phyloP scores from a whole-genome alignment of 2,113 vertebrate genomes.

The Neodon shergylaensis region DNA sequence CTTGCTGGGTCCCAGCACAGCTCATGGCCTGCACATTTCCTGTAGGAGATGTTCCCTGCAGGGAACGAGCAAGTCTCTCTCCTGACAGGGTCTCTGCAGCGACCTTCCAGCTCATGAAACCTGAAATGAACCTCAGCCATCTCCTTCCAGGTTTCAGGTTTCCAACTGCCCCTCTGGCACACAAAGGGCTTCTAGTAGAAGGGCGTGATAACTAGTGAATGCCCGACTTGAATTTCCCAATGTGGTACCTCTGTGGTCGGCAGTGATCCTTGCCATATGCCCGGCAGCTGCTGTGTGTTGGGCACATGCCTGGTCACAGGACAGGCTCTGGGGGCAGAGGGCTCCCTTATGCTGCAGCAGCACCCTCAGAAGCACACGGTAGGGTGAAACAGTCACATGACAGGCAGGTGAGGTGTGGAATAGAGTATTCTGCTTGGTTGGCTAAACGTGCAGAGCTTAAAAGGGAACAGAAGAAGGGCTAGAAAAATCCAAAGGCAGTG shows the following conservation, averaged over 20 bases:
- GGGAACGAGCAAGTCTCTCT: neutral
- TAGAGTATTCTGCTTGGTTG: neutral
- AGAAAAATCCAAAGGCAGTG: neutral
- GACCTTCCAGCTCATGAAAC: slow-evolving; percentile 58
- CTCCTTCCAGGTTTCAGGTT: neutral
- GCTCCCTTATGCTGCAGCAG: neutral
- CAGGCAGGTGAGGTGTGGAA: too few species aligned
- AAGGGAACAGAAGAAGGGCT: neutral
- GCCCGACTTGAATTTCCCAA: neutral
- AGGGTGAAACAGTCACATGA: neutral
- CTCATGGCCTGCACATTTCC: neutral
- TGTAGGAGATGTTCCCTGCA: neutral
- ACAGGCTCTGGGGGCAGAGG: neutral
- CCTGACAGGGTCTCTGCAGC: neutral
- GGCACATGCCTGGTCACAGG: accelerated
- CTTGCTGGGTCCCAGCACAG: neutral
- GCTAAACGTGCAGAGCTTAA: neutral
- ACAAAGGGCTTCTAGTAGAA: neutral
- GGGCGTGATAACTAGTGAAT: neutral
- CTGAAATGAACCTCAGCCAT: slow-evolving; percentile 41
- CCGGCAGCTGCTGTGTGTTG: neutral
- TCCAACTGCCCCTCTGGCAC: neutral
- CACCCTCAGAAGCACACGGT: too few species aligned
- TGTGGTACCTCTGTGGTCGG: neutral
- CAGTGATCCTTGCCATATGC: neutral